These are phyloP conservation scores for Melanotaenia boesemani DNA, from an alignment of 2,797 vertebrate species.

Conservation along the genomic window DNA sequence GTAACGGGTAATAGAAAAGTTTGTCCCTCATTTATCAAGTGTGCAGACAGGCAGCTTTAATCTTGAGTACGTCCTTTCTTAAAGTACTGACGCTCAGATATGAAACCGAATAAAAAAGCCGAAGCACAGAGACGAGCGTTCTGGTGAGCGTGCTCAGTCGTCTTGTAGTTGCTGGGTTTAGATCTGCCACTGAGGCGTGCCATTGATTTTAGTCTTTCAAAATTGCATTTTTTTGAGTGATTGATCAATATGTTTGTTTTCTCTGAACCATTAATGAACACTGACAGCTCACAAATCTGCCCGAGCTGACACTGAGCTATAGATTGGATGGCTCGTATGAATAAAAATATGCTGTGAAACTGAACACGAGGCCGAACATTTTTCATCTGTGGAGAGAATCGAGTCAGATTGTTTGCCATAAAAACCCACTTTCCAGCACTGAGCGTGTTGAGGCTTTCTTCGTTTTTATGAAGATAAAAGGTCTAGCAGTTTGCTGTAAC, in stretches of 20 bases:
- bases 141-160: not conserved
- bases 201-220: constrained; percentile 30
- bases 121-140: not conserved
- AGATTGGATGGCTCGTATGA: constrained; percentile 27
- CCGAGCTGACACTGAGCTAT: constrained; percentile 19
- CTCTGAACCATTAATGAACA: constrained; percentile 46
- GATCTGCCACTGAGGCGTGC: constrained; percentile 27
- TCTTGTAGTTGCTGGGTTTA: constrained; percentile 15
- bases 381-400: constrained; percentile 10
- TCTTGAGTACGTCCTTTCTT: constrained; percentile 6
- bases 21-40: constrained; percentile 33
- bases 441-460: not conserved
- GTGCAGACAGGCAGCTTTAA: constrained; percentile 15
- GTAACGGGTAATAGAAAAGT: constrained; percentile 20
- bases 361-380: constrained; percentile 6
- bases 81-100: not conserved
- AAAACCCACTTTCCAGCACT: not conserved
- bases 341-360: constrained; percentile 26
- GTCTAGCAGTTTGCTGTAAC: not conserved
- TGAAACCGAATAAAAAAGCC: not conserved
- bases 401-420: constrained; percentile 16
- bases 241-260: constrained; percentile 52
- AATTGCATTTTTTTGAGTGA: constrained; percentile 30
- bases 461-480: not conserved
- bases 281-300: constrained; percentile 43